Evolutionary conservation across 2,797 vertebrate species (phyloP), one percentile per base, ranked within the genome.

Genomic region (Coilia nasus): DNA sequence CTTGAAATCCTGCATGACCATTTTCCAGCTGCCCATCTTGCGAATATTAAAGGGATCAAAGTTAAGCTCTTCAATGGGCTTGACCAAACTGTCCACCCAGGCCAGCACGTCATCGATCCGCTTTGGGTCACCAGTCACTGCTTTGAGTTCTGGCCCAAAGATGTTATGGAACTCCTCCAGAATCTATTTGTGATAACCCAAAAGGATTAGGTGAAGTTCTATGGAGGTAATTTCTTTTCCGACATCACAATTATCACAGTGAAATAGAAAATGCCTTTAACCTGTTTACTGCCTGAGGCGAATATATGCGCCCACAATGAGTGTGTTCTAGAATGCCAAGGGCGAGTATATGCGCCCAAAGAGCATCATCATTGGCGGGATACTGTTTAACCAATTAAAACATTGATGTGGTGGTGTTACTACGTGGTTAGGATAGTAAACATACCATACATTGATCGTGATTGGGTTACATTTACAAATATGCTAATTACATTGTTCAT

Each of bases 131-230:
- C 96, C 95, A 0, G 97, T 97, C 87, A 98, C 96, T n/a, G 93
- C 92, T 90, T 96, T 97, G 54, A 99, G 92, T 85, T 98, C 97
- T 28, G 96, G 93, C 60, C 97, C 95, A 92, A 99, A 98, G 82
- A 97, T 93, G 88, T 95, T 98, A 88, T 95, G 91, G 89, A 99
- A 97, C 83, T 99, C 98, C 84, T 98, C 97, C 85, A 95, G 88
- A 80, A 95, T 94, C 98, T 99, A 84, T 10, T 5, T 31, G 50
- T 54, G 57, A 21, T 19, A 35, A 82, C 35, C 31, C 31, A 21
- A 80, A 62, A 1, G 21, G 50, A 54, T 10, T 54, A 7, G 50
- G 50, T 54, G 3, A 54, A 9, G 50, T 54, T 54, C 9, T 54
- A 7, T 54, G 50, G 14, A 54, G 50, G 50, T 14, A 54, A 54